phyloP scores from a whole-genome alignment of 2,888 invertebrate species.

The Microplitis deprimator region DNA sequence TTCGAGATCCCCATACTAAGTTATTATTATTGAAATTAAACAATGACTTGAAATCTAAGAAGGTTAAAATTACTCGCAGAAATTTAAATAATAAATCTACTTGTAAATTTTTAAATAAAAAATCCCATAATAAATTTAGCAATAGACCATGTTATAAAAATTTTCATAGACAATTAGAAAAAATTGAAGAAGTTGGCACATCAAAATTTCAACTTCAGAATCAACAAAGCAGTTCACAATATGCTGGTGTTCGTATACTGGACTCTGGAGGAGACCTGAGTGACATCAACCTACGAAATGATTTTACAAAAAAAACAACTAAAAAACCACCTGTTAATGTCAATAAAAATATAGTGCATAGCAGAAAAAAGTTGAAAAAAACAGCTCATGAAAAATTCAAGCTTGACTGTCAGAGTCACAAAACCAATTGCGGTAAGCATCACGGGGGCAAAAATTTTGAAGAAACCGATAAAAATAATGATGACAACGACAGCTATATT shows the following conservation, averaged over 20 bases:
- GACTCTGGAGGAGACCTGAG: background rate
- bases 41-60: no score
- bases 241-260: background rate
- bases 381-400: background rate
- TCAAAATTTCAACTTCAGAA: constrained; percentile 31
- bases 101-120: background rate
- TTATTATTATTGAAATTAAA: no score
- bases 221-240: background rate
- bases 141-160: background rate
- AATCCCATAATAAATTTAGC: background rate
- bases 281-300: background rate
- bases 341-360: background rate
- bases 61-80: no score
- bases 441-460: background rate
- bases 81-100: background rate
- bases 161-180: constrained; percentile 14
- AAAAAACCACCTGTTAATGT: background rate
- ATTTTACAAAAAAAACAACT: background rate
- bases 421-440: background rate
- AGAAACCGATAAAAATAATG: constrained; percentile 4
- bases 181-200: constrained; percentile 11
- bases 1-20: no score
- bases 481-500: background rate
- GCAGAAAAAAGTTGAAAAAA: background rate
- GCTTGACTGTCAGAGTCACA: background rate